phyloP scores from a whole-genome alignment of 2,888 invertebrate genomes.

The Eupithecia subumbrata region DNA sequence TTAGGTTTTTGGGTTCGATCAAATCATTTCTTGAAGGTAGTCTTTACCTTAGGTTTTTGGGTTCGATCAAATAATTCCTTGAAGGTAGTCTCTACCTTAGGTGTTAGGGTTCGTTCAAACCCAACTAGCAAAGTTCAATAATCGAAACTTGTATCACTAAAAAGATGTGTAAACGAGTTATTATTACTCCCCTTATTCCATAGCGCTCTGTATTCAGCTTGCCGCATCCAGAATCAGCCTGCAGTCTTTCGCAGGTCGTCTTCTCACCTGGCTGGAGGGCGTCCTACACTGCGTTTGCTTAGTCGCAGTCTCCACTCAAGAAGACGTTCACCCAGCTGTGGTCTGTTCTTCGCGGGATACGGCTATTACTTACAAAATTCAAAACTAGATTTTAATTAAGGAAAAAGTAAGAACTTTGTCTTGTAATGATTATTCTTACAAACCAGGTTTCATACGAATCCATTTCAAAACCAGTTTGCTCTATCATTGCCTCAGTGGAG shows the following conservation, averaged over 20 bases:
- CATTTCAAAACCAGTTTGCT: slow-evolving; percentile 47
- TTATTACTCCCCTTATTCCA: too few relatives aligned
- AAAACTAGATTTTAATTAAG: slow-evolving; percentile 32
- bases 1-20: too few relatives aligned
- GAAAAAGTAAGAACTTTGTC: slow-evolving; percentile 40
- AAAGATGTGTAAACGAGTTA: too few relatives aligned
- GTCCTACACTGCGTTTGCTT: neutral
- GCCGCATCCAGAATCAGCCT: neutral
- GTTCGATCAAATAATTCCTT: too few relatives aligned
- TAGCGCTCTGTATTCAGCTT: neutral
- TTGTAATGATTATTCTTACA: slow-evolving; percentile 42
- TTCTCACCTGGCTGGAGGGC: neutral
- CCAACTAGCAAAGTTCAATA: too few relatives aligned
- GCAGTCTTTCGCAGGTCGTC: neutral
- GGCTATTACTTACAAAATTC: neutral
- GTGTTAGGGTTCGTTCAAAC: too few relatives aligned
- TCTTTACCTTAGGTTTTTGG: too few relatives aligned
- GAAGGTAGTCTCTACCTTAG: too few relatives aligned
- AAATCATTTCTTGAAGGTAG: too few relatives aligned
- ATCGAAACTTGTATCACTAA: too few relatives aligned
- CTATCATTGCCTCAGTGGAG: slow-evolving; percentile 36
- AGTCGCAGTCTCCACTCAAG: neutral
- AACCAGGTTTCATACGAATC: slow-evolving; percentile 43
- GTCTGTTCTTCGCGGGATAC: neutral
- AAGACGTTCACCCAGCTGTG: neutral